Base-by-base conservation (phyloP, 2,113 vertebrate species). In the Chitala chitala region DNA sequence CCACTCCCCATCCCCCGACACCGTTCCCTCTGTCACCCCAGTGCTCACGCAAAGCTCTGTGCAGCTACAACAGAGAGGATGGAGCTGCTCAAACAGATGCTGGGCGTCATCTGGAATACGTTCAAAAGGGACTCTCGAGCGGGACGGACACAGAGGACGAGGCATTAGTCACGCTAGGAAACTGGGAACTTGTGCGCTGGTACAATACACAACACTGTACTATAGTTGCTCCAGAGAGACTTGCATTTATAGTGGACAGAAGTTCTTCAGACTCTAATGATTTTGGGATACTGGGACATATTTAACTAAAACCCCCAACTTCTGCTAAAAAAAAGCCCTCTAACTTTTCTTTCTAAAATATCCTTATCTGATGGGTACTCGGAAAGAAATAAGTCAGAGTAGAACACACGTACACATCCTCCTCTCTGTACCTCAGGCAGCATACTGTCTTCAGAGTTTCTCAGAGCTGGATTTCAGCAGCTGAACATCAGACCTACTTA, bases 181-280 rank as follows among this genome's bases (percentile, higher is more conserved):
- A 20, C 29, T n/a, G n/a, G 1, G n/a, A 61, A 38, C n/a, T 36
- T 61, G 58, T 61, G 31, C 31, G 8, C 29, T 36, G 38, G 15
- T 38, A 33, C 31, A 31, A 38, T 33, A 33, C 15, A 26, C 33
- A 20, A 36, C n/a, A 44, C 1, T 26, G 29, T n/a, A 66, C 26
- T n/a, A 38, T 26, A 66, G 64, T 2, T 66, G 64, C 20, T 66
- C 40, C 63, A 26, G 40, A 46, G 64, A 66, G 64, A 22, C 40
- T 66, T 24, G 40, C 22, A 22, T 46, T 66, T 44, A 66, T 66
- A n/a, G 64, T n/a, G 20, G 15, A 26, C 40, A 26, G 64, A 44
- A 44, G 42, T 66, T 17, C 64, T 66, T 42, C 40, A 24, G 42
- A 12, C 64, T 44, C 20, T 44, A 66, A 66, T 66, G 22, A 66